phyloP scores from a whole-genome alignment of 1,140 invertebrate genomes.

The Nephotettix cincticeps region DNA sequence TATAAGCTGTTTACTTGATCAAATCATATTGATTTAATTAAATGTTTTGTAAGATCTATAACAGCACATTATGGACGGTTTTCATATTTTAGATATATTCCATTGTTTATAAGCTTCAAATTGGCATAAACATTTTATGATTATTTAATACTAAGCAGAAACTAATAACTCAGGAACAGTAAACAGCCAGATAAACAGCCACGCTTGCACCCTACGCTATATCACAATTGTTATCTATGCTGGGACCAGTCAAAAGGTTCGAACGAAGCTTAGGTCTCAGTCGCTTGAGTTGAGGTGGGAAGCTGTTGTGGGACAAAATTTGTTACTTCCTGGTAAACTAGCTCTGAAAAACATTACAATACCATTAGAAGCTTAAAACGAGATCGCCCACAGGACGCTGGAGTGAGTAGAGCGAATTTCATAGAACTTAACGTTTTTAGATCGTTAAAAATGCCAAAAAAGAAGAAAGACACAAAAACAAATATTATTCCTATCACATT shows the following conservation, averaged over 20 bases:
- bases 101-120: not conserved
- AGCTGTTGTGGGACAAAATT: conserved; percentile 62
- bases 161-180: not conserved
- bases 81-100: not conserved
- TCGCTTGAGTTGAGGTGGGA: not conserved
- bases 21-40: not conserved
- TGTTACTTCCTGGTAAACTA: conserved; percentile 74
- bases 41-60: too few species aligned
- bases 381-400: too few species aligned
- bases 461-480: too few species aligned
- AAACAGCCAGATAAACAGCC: not conserved
- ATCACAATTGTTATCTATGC: not conserved
- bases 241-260: not conserved
- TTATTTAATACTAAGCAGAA: not conserved
- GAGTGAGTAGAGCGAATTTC: too few species aligned
- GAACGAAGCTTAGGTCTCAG: not conserved
- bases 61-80: too few species aligned
- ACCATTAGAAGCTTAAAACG: too few species aligned
- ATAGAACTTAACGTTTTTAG: too few species aligned
- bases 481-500: too few species aligned
- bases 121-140: not conserved
- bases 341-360: conserved; percentile 66
- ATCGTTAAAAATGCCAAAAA: too few species aligned
- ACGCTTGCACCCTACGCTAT: not conserved
- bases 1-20: not conserved